Evolutionary conservation across 92 coral and sea anemone genomes (phyloP).

Genomic region (Actinernus sp.): DNA sequence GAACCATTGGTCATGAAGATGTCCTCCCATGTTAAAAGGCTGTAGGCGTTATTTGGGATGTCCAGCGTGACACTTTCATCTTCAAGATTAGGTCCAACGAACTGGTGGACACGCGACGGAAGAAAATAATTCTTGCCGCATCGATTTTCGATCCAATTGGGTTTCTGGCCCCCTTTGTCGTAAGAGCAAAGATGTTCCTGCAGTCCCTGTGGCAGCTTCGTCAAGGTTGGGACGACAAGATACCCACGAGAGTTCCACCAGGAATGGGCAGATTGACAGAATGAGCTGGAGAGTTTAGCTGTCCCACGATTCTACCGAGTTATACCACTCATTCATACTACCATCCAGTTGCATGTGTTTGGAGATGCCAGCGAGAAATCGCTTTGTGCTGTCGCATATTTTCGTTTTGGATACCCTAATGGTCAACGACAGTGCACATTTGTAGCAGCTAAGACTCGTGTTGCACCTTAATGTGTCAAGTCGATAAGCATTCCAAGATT

Average conservation of each 20-base stretch:
- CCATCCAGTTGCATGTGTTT: conserved; percentile 33
- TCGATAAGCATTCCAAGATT: conserved; percentile 9
- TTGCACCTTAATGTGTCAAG: conserved; percentile 26
- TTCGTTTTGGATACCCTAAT: conserved; percentile 18
- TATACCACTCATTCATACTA: neutral
- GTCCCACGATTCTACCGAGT: conserved; percentile 26
- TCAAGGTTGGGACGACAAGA: conserved; percentile 41
- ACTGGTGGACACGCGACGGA: conserved; percentile 14
- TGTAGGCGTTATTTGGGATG: conserved; percentile 44
- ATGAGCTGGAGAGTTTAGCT: conserved; percentile 11
- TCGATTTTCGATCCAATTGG: conserved; percentile 45
- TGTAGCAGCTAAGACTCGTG: conserved; percentile 23
- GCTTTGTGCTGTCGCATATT: conserved; percentile 39
- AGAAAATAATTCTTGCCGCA: conserved; percentile 5
- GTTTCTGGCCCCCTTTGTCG: conserved; percentile 27
- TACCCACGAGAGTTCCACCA: conserved; percentile 21
- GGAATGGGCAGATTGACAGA: conserved; percentile 34
- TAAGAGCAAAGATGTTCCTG: conserved; percentile 36
- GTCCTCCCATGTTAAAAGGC: conserved; percentile 30
- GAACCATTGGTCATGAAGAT: conserved; percentile 8
- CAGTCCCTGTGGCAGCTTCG: conserved; percentile 41
- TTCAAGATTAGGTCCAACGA: conserved; percentile 27
- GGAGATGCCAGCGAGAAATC: conserved; percentile 27
- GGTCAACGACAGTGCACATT: conserved; percentile 28
- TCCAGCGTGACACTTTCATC: neutral